phyloP scores from a whole-genome alignment of 1,140 invertebrate genomes.

The Schlechtendalia chinensis region DNA sequence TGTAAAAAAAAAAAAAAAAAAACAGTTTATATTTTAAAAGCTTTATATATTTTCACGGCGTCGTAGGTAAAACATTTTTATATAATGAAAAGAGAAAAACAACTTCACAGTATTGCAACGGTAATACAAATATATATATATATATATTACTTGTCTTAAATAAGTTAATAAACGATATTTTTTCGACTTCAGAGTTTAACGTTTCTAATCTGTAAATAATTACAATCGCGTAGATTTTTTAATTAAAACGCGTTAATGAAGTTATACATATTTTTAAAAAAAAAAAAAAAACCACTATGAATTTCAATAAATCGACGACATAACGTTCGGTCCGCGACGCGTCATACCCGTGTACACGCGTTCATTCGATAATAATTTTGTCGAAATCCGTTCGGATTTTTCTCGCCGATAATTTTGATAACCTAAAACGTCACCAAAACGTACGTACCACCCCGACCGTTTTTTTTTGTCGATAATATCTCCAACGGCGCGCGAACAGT shows the following conservation, averaged over 20 bases:
- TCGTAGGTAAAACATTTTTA: constrained; percentile 14
- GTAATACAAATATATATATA: not conserved
- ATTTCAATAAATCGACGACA: no score
- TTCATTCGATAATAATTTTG: no score
- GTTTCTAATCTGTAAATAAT: not conserved
- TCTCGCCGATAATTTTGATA: no score
- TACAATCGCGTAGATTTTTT: not conserved
- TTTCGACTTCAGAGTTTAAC: constrained; percentile 5
- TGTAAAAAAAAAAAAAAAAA: not conserved
- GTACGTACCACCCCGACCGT: no score
- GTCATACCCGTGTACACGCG: no score
- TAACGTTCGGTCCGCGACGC: no score
- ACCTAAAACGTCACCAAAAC: no score
- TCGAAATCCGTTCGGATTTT: no score
- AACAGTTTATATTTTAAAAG: constrained; percentile 32
- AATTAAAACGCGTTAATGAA: not conserved
- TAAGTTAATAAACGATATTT: constrained; percentile 11
- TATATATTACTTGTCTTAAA: not conserved
- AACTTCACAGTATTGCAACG: not conserved
- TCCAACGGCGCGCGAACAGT: no score
- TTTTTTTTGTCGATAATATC: no score
- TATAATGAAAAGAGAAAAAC: constrained; percentile 25
- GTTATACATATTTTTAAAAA: no score
- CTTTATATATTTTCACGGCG: constrained; percentile 15
- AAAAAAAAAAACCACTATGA: no score